phyloP scores from a whole-genome alignment of 2,888 invertebrate species.

The Rotaria magnacalcarata region DNA sequence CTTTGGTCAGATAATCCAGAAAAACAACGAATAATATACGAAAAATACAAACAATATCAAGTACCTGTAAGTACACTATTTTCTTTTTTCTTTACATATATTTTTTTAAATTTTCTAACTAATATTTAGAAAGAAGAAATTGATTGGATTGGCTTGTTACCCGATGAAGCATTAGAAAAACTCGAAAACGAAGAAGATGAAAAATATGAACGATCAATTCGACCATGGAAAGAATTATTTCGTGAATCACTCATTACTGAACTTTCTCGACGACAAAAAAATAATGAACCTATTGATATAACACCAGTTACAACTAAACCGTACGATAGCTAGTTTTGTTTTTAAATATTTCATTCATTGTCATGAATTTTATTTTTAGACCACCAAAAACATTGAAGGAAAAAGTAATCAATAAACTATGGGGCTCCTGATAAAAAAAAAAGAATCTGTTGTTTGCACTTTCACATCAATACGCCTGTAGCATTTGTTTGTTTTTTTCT shows the following conservation, averaged over 20 bases:
- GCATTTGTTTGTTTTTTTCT: not conserved
- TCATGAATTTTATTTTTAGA: not conserved
- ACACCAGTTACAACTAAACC: not conserved
- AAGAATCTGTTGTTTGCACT: not conserved
- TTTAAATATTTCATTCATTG: not conserved
- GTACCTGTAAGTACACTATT: constrained; percentile 21
- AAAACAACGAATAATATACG: constrained; percentile 37
- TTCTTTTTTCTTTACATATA: no score
- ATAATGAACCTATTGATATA: constrained; percentile 16
- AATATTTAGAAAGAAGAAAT: constrained; percentile 37
- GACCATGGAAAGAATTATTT: constrained; percentile 44
- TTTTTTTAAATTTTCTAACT: not conserved
- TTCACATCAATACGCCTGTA: not conserved
- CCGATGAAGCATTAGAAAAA: constrained; percentile 44
- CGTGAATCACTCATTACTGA: constrained; percentile 16
- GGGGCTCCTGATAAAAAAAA: not conserved
- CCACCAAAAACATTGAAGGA: not conserved
- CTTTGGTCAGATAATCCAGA: constrained; percentile 41
- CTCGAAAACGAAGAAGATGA: constrained; percentile 41
- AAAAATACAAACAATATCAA: constrained; percentile 42
- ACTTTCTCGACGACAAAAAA: constrained; percentile 5
- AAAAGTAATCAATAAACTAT: not conserved
- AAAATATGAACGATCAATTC: constrained; percentile 37
- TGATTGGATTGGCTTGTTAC: constrained; percentile 45
- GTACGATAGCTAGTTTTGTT: not conserved